These are phyloP conservation scores for Pygoscelis antarcticus DNA, from an alignment of 2,113 vertebrate species.

Conservation along the genomic window DNA sequence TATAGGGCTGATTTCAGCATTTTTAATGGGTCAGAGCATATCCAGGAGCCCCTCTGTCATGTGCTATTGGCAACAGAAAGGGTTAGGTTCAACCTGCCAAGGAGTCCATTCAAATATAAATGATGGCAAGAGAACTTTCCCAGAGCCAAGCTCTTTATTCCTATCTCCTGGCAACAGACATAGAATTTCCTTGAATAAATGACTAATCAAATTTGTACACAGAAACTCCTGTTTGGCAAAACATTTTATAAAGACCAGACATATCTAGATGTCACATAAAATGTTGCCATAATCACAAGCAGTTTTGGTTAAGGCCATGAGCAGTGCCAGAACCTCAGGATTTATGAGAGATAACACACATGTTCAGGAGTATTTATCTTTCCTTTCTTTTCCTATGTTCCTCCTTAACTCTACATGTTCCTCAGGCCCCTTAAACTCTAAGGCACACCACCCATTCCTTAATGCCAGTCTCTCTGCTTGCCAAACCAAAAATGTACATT, in stretches of 20 bases:
- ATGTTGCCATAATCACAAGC: not conserved
- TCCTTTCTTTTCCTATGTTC: not conserved
- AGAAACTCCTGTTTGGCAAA: not conserved
- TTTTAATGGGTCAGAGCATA: not conserved
- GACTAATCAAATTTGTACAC: not conserved
- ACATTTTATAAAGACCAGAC: not conserved
- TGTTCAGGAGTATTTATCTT: not conserved
- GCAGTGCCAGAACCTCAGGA: not conserved
- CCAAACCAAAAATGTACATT: not conserved
- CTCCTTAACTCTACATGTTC: not conserved
- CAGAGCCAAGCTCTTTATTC: not conserved
- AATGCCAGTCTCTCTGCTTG: not conserved
- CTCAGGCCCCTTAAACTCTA: not conserved
- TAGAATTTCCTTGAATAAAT: not conserved
- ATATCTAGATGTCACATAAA: not conserved
- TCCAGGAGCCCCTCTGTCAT: not conserved
- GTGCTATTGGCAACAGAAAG: not conserved
- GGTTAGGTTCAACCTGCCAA: not conserved
- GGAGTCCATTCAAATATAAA: not conserved
- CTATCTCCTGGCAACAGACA: not conserved
- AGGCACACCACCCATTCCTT: not conserved
- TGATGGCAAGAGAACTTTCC: not conserved
- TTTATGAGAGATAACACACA: not conserved
- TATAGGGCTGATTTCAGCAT: not conserved
- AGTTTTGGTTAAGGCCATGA: not conserved